Evolutionary conservation across 2,797 vertebrate species (phyloP), one percentile per base, ranked within the genome.

Genomic region (Mus minutoides): DNA sequence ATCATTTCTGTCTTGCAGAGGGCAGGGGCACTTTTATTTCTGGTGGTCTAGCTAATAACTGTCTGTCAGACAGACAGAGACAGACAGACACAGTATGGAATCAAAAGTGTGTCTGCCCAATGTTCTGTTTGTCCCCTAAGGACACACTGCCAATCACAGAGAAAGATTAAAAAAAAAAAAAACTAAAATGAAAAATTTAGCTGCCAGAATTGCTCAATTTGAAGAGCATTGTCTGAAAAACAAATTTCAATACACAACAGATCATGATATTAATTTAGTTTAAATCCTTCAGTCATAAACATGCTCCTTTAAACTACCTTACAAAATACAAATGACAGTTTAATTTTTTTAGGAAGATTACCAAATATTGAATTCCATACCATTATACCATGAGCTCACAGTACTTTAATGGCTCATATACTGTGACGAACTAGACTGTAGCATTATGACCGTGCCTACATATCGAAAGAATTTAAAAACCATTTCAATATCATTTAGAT

Each of bases 401-500:
- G 94, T 69, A 79, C 37, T 96, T 14, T 92, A 97, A 97, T 91
- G 89, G 95, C 56, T 94, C 13, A 58, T 54, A 97, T 90, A 94
- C 88, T 96, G 60, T 95, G 93, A 96, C 93, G 94, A 98, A 97
- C 96, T 0, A 2, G 86, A 94, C 94, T 97, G 94, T 85, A 95
- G 90, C 92, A 94, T 97, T 96, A 96, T 49, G 88, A 96, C 92
- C 29, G 6, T 88, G 60, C 88, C 73, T 86, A 94, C 87, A 64
- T 94, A 96, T 75, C 97, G 95, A 97, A 98, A 97, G 92, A 92
- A 93, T 96, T 97, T 88, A 95, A 97, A 97, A 98, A 96, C 92
- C 92, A 97, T 95, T 94, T 98, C 78, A 97, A 83, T 97, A 92
- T 96, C 97, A 97, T 95, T 94, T 95, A 87, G 82, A 97, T 92